Evolutionary conservation across 2,888 invertebrate genomes (phyloP), one percentile per base, ranked within the genome.

Genomic region (Mimumesa dahlbomi): DNA sequence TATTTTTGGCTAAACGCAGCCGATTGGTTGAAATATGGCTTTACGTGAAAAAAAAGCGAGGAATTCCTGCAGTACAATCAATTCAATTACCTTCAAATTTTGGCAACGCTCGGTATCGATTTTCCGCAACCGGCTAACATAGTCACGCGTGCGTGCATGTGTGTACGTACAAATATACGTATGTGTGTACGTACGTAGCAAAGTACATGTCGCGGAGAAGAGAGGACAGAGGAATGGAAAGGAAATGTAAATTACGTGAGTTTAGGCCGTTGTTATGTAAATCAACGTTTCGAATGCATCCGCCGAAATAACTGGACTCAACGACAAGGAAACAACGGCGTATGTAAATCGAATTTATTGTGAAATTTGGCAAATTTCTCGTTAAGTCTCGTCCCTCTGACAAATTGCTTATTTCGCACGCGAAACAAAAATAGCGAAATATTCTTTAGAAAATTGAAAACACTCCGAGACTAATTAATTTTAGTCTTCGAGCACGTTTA

Each of bases 221-320:
- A 59, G 50, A 67, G 57, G 54, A 31, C 38, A 62, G 65, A 45
- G 21, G 53, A 49, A 53, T 43, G 50, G 50, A 63, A 72, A 72
- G 75, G 66, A 75, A 77, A 80, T 81, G 78, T 67, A 83, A 84
- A 82, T 82, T 63, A 29, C 48, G 57, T 50, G 73, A 69, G 66
- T 76, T 79, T 75, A 64, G 61, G 49, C 69, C 65, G 72, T 81
- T 79, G 75, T 78, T 71, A 82, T 79, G 84, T 71, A 78, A 83
- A 82, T 82, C 53, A 48, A 49, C 52, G 65, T 63, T 73, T 63
- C 61, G 63, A 75, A 71, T 50, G 59, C 57, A 45, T 72, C 69
- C 66, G 63, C 52, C 59, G 54, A 73, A 59, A 75, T 71, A 73
- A 71, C 58, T 48, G 58, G 45, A 57, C 38, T 45, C 48, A 43